Base-by-base conservation (phyloP, 2,888 invertebrate species). In the Lasioglossum lativentre region DNA sequence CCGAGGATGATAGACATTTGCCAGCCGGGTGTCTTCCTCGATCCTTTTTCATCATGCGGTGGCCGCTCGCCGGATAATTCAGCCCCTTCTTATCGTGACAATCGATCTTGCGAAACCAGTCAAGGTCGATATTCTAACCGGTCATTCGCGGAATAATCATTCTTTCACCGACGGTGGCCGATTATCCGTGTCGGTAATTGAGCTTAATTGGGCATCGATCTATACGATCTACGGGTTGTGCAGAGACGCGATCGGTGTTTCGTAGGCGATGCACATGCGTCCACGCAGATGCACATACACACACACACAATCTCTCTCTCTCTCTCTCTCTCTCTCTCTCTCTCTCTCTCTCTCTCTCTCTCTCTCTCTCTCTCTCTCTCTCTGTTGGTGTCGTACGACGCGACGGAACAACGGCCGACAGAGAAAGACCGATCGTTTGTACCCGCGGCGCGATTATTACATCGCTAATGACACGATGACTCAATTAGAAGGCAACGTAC, bases 401-500 rank as follows among this genome's bases (percentile, higher is more conserved):
- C 63, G 63, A 63, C 63, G 63, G 63, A 63, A 63, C 63, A 68
- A 68, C 47, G 47, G 30, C 70, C 47, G 66, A 73, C 72, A 23
- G 73, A 40, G 59, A 83, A 27, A 63, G 73, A 42, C 30, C 30
- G 66, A 47, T n/a, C 76, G 84, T 76, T 83, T 73, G 73, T 47
- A 74, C 78, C 30, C 71, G 56, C 42, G 38, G 30, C 75, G 45
- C 34, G 88, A 85, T 91, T 86, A 88, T 90, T 91, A 82, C 76
- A 40, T 63, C 76, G 78, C 78, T 90, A 88, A 89, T 88, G 90
- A 90, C 90, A 88, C 91, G 89, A 93, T 92, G 91, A 92, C 93
- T 93, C 93, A 92, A 93, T 93, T 91, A 91, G 84, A 79, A 78
- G 85, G 63, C 80, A 59, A 87, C 78, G 71, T 70, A 74, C 85